Percentiles rank a stretch among this genome's conserved stretches.
Evolutionary conservation across 2,888 invertebrate species (phyloP).

Genomic region (Macrostomum cliftonense): DNA sequence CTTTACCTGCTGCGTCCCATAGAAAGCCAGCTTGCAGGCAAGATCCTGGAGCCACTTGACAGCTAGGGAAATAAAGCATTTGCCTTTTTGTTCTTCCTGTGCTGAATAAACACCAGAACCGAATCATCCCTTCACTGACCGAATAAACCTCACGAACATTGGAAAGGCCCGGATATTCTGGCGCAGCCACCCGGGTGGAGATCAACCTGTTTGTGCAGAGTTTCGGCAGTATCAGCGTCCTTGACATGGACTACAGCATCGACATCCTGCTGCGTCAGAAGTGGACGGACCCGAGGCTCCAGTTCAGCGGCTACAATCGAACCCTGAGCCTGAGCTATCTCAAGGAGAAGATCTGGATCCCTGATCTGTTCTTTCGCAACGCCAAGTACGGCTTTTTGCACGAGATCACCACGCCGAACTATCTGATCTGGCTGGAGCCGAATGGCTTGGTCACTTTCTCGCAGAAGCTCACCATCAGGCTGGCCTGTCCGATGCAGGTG

Average conservation of each 20-base stretch:
- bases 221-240: slow-evolving; percentile 7
- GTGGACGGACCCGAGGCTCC: slow-evolving; percentile 7
- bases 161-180: no score
- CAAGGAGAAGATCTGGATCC: slow-evolving; percentile 12
- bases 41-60: no score
- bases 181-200: slow-evolving; percentile 1
- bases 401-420: slow-evolving; percentile 9
- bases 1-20: no score
- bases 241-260: slow-evolving; percentile 11
- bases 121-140: no score
- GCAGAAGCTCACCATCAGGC: slow-evolving; percentile 7
- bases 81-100: no score
- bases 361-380: slow-evolving; percentile 11
- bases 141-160: no score
- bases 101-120: no score
- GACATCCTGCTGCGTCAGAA: slow-evolving; percentile 9
- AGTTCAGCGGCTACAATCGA: not conserved
- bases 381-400: slow-evolving; percentile 9
- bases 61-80: no score
- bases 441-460: slow-evolving; percentile 10
- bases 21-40: no score
- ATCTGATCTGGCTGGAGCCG: slow-evolving; percentile 8
- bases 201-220: slow-evolving; percentile 9
- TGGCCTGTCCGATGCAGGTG: slow-evolving; percentile 9
- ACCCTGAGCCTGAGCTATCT: slow-evolving; percentile 9